These are phyloP conservation scores for Halictus ligatus DNA, from an alignment of 2,888 invertebrate species.

Conservation along the genomic window DNA sequence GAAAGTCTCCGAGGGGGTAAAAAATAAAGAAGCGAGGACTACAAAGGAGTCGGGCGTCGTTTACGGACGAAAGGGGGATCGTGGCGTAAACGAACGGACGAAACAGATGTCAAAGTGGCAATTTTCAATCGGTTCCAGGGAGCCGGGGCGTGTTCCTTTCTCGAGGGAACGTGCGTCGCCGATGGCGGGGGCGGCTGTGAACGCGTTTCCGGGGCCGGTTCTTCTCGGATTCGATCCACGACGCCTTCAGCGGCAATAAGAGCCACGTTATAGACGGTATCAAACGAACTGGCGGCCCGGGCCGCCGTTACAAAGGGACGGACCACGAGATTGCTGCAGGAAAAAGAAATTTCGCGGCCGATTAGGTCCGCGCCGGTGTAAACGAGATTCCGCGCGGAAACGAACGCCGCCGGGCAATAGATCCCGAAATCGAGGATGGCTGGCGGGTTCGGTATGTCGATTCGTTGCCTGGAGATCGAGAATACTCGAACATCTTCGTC, in stretches of 20 bases:
- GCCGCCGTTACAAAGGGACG: constrained; percentile 42
- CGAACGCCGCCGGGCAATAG: constrained; percentile 50
- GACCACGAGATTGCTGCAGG: constrained; percentile 51
- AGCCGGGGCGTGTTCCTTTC: constrained; percentile 21
- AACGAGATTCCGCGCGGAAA: constrained; percentile 65
- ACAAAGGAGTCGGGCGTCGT: neutral
- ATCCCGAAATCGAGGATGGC: constrained; percentile 39
- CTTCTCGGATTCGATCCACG: constrained; percentile 43
- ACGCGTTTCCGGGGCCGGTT: constrained; percentile 48
- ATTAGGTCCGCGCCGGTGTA: constrained; percentile 68
- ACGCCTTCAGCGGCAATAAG: constrained; percentile 55
- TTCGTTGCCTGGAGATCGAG: neutral
- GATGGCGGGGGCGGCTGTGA: constrained; percentile 28
- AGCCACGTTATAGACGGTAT: constrained; percentile 51
- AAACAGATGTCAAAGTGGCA: constrained; percentile 47
- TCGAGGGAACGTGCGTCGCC: constrained; percentile 33
- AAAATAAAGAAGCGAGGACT: neutral
- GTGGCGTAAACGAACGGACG: constrained; percentile 16
- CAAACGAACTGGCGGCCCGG: constrained; percentile 49
- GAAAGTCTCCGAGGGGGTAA: too few species aligned
- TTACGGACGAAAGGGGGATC: neutral
- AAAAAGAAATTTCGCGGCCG: constrained; percentile 70
- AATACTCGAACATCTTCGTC: neutral
- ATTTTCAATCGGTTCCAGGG: constrained; percentile 45
- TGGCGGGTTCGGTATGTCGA: neutral